phyloP scores from a whole-genome alignment of 2,797 vertebrate species.

The Anabas testudineus region DNA sequence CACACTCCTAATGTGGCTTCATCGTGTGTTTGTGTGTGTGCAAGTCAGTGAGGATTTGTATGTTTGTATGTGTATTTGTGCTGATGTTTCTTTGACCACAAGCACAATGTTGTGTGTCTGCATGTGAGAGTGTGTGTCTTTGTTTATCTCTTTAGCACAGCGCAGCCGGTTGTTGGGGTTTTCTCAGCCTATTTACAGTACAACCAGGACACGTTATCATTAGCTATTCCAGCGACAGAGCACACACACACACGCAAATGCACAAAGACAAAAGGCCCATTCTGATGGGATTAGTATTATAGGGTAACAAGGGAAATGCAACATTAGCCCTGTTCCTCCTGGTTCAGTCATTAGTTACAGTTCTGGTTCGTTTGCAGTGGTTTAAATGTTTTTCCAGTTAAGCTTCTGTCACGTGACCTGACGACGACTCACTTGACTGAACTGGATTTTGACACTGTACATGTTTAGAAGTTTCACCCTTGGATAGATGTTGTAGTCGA shows the following conservation, averaged over 20 bases:
- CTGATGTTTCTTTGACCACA: neutral
- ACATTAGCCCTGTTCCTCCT: neutral
- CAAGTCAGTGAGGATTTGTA: neutral
- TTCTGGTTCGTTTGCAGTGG: neutral
- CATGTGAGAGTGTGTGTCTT: slow-evolving; percentile 21
- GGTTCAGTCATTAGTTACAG: neutral
- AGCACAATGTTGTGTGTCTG: neutral
- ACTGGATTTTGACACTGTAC: too few relatives aligned
- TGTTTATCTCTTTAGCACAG: slow-evolving; percentile 54
- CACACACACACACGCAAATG: neutral
- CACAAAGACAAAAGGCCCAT: slow-evolving; percentile 22
- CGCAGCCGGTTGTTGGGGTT: slow-evolving; percentile 47
- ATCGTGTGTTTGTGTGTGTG: neutral
- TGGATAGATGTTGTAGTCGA: too few relatives aligned
- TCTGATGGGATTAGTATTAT: slow-evolving; percentile 39
- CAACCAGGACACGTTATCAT: slow-evolving; percentile 55
- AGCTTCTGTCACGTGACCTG: too few relatives aligned
- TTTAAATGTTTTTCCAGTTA: too few relatives aligned
- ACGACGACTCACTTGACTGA: too few relatives aligned
- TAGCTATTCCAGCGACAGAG: slow-evolving; percentile 39
- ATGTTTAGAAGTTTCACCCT: too few relatives aligned
- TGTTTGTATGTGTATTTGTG: neutral
- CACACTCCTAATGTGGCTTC: slow-evolving; percentile 35
- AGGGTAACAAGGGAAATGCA: slow-evolving; percentile 14
- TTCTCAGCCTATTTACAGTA: slow-evolving; percentile 59